Base-by-base conservation (phyloP, 2,113 vertebrate genomes). In the Cettia cetti region DNA sequence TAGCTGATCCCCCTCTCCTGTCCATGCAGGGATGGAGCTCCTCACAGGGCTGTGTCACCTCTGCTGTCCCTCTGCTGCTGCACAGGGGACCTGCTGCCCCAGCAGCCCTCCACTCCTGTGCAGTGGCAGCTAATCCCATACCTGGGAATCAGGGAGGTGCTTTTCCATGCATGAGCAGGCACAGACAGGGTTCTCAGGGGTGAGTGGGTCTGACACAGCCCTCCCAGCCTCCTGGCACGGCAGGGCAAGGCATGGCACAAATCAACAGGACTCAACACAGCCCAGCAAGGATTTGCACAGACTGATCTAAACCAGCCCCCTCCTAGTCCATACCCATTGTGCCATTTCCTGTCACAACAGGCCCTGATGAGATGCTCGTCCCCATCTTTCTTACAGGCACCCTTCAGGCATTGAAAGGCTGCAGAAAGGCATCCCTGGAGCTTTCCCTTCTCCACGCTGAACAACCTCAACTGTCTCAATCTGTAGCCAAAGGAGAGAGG, bases 151-250 rank as follows among this genome's bases (percentile, higher is more conserved):
- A 9, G 16, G 65, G 66, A 75, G 42, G 47, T 7, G 12, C 12
- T 30, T 78, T 78, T 56, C 50, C 78, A 9, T 3, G 52, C 1
- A 3, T 44, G 72, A 70, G 47, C 30, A 66, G 45, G 28, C 19
- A 23, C 0, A 3, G 11, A 4, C 42, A 11, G 30, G 45, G 40
- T 1, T 50, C 60, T 68, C 22, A 18, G 50, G 49, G 2, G n/a
- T 33, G 64, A 52, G 64, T 22, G 59, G 47, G 49, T 68, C 47
- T 2, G 1, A 11, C 26, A 19, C 3, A 13, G 28, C 33, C 9
- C 12, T 59, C 23, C 14, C 31, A 44, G 20, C 23, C 44, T 39
- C 21, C 35, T 6, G 26, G 49, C 30, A 30, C 44, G 17, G n/a
- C n/a, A n/a, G n/a, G n/a, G n/a, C n/a, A n/a, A n/a, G n/a, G n/a